Base-by-base conservation (phyloP, 2,797 vertebrate species). In the Mormyrops boulengeri region DNA sequence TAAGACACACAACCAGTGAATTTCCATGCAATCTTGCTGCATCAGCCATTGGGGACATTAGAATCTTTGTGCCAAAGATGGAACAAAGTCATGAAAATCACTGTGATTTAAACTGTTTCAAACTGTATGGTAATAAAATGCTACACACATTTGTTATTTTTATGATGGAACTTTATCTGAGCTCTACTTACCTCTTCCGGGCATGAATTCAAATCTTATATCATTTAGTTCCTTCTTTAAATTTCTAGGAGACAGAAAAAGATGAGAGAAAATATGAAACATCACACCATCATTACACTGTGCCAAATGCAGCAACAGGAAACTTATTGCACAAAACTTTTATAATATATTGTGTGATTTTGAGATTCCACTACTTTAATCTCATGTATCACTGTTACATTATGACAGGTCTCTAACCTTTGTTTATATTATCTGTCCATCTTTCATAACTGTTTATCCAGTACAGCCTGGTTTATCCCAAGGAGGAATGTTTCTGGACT, bases 221-320 rank as follows among this genome's bases (percentile, higher is more conserved):
- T 99, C 98, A 90, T 99, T 99, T 89, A 99, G 96, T 91, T 99
- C 98, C 95, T 98, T 99, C 96, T 99, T 99, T 89, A 97, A 97
- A 96, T 99, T 99, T 95, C 98, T 99, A 93, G 91, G 92, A 93
- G 89, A 69, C 91, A 17, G 92, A 1, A 90, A 52, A 87, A 19
- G 44, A 85, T 0, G 44, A 85, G 44, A 50, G 44, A 49, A 85
- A 85, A 14, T 85, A 26, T 30, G 22, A 88, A 57, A 41, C 87
- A 26, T 66, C 60, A 26, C 38, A 52, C 57, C 26, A 47, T n/a
- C 17, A 12, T 5, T 52, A 52, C 82, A 85, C 22, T 49, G 11
- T 14, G 49, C 9, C n/a, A 85, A 50, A 17, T 26, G n/a, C n/a
- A 50, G n/a, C 22, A 85, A 85, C 9, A 85, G n/a, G n/a, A 44